Evolutionary conservation across 2,113 vertebrate genomes (phyloP).

Genomic region (Oncorhynchus masou): DNA sequence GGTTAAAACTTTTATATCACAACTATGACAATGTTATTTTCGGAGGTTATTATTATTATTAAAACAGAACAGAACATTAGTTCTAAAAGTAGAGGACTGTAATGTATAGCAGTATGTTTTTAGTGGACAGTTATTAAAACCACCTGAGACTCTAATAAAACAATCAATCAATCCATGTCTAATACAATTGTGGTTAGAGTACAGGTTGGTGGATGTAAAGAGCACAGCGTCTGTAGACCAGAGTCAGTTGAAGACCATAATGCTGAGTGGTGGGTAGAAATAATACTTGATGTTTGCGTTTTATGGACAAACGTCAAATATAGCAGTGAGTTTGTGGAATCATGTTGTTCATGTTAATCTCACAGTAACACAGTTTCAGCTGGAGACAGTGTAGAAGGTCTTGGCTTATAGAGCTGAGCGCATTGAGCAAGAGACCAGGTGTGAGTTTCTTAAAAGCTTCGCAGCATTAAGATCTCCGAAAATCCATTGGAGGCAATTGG

Average conservation of each 20-base stretch:
- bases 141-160: slow-evolving; percentile 28
- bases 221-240: neutral
- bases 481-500: neutral
- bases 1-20: no score
- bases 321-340: no score
- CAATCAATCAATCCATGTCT: slow-evolving; percentile 20
- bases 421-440: neutral
- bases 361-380: neutral
- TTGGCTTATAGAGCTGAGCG: slow-evolving; percentile 1
- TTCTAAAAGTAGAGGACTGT: neutral
- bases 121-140: neutral
- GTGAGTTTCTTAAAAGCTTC: no score
- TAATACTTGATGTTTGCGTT: neutral
- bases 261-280: neutral
- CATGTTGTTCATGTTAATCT: neutral
- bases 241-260: neutral
- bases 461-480: no score
- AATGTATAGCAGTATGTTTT: neutral
- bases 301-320: neutral
- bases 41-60: no score
- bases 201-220: neutral
- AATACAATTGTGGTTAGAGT: slow-evolving; percentile 19
- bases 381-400: slow-evolving; percentile 39
- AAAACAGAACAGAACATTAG: no score
- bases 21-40: no score